Percentiles rank a stretch among this genome's conserved stretches.
These are phyloP conservation scores for Trinorchestia longiramus DNA, from an alignment of 1,140 invertebrate genomes.

Conservation along the genomic window DNA sequence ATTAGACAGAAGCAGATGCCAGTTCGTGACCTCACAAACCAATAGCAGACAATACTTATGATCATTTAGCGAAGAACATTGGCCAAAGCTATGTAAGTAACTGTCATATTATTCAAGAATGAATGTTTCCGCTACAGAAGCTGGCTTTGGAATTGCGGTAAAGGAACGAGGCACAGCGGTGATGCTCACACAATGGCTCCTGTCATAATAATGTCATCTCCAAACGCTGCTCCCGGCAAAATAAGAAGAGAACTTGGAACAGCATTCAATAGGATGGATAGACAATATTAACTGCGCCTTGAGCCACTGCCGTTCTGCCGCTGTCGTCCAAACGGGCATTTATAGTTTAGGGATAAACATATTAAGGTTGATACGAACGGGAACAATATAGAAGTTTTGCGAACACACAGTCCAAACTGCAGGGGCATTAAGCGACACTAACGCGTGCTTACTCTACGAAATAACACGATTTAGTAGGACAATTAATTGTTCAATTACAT, in stretches of 20 bases:
- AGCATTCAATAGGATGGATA: conserved; percentile 19
- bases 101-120: conserved; percentile 24
- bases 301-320: not conserved
- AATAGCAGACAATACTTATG: not conserved
- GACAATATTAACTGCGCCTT: conserved; percentile 1
- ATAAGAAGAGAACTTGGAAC: conserved; percentile 38
- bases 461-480: too few relatives aligned
- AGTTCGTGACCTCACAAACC: not conserved
- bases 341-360: not conserved
- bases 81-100: conserved; percentile 17
- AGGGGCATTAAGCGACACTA: too few relatives aligned
- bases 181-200: conserved; percentile 39
- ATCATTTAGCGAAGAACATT: not conserved
- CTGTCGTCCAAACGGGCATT: not conserved
- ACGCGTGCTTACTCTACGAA: too few relatives aligned
- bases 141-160: conserved; percentile 11
- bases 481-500: too few relatives aligned
- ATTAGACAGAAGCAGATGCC: not conserved
- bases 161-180: not conserved
- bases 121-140: conserved; percentile 26
- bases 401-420: too few relatives aligned
- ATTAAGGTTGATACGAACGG: not conserved
- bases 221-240: conserved; percentile 29
- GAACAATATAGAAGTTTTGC: not conserved
- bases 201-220: conserved; percentile 46